phyloP scores from a whole-genome alignment of 53 echinoderm and acorn worm genomes.

The Paracentrotus lividus region DNA sequence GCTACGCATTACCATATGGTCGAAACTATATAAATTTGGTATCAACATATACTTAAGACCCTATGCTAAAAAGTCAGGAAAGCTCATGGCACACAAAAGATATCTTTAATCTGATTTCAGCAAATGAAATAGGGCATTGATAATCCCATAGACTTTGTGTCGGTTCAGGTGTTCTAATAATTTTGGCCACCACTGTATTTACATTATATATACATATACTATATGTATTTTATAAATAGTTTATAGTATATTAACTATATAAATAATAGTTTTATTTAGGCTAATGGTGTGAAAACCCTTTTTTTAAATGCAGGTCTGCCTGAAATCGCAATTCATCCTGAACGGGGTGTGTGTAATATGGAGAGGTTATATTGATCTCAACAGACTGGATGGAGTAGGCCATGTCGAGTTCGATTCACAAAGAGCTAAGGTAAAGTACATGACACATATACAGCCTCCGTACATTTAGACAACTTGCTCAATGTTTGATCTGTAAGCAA shows the following conservation, averaged over 20 bases:
- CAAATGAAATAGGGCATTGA: too few relatives aligned
- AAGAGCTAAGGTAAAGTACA: constrained; percentile 88
- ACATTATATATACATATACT: too few relatives aligned
- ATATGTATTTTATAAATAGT: too few relatives aligned
- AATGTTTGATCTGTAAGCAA: constrained; percentile 53
- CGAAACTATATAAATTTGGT: too few relatives aligned
- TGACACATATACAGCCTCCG: constrained; percentile 49
- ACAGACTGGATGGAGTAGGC: constrained; percentile 90
- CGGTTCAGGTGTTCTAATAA: too few relatives aligned
- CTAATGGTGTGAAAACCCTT: not conserved
- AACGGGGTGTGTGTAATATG: constrained; percentile 97
- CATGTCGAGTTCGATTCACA: constrained; percentile 95
- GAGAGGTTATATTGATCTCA: constrained; percentile 90
- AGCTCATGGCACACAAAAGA: too few relatives aligned
- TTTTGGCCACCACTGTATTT: too few relatives aligned
- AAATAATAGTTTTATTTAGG: not conserved
- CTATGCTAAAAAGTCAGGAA: too few relatives aligned
- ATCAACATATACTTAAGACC: too few relatives aligned
- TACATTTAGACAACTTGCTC: constrained; percentile 14
- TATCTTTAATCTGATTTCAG: too few relatives aligned
- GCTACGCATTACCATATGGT: too few relatives aligned
- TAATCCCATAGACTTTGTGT: too few relatives aligned
- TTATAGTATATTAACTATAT: not conserved
- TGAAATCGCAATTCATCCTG: constrained; percentile 90
- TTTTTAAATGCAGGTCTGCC: constrained; percentile 32